phyloP scores from a whole-genome alignment of 2,888 invertebrate genomes.

The Perithous albicinctus region DNA sequence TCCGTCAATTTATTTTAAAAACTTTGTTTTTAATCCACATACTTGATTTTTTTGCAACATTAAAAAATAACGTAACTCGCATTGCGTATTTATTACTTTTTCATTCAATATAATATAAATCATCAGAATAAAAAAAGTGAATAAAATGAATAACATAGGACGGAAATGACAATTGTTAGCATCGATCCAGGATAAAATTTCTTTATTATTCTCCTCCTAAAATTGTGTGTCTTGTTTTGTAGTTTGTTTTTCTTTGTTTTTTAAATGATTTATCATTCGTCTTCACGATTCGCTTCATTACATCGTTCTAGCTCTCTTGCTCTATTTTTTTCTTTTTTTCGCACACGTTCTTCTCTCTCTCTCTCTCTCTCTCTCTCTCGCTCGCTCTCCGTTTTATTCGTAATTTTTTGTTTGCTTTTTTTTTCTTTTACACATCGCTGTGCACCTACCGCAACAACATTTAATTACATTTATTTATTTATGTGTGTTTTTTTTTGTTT shows the following conservation, averaged over 20 bases:
- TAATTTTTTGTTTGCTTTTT: constrained; percentile 69
- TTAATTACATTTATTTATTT: constrained; percentile 83
- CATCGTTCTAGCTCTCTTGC: constrained; percentile 22
- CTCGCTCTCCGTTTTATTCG: constrained; percentile 55
- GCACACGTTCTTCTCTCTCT: constrained; percentile 10
- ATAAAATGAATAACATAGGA: not conserved
- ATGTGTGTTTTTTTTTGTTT: constrained; percentile 12
- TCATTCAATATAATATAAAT: not conserved
- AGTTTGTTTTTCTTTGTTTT: constrained; percentile 56
- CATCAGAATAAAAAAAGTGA: not conserved
- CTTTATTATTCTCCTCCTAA: constrained; percentile 83
- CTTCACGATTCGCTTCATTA: constrained; percentile 35
- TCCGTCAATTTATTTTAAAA: too few species aligned
- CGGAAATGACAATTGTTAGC: not conserved
- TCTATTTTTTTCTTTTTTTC: constrained; percentile 26
- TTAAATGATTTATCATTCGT: constrained; percentile 38
- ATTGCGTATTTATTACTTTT: not conserved
- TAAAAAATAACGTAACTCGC: not conserved
- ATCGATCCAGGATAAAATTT: constrained; percentile 83
- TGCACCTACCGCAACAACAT: constrained; percentile 84
- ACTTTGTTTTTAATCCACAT: too few species aligned
- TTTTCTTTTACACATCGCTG: constrained; percentile 83
- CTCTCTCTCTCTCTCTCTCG: constrained; percentile 34
- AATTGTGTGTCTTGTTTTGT: constrained; percentile 75
- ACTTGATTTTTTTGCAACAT: too few species aligned